These are phyloP conservation scores for Eriosoma lanigerum DNA, from an alignment of 1,140 invertebrate genomes.

Conservation along the genomic window DNA sequence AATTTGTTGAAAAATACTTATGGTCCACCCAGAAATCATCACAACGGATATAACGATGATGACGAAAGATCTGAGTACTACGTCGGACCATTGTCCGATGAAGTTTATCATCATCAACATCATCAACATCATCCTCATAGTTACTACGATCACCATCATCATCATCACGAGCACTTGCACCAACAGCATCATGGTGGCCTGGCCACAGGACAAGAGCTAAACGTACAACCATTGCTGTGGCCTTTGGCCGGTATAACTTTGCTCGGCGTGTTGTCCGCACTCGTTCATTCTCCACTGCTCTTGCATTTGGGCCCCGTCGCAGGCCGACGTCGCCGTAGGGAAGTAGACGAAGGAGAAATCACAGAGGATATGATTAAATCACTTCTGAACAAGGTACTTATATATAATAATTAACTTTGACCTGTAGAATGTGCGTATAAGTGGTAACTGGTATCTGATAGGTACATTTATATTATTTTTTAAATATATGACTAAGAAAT, in stretches of 20 bases:
- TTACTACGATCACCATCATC: not conserved
- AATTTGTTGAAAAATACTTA: not conserved
- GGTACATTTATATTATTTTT: too few species aligned
- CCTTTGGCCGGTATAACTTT: slow-evolving; percentile 76
- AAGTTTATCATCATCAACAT: not conserved
- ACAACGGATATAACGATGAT: not conserved
- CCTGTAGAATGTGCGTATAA: too few species aligned
- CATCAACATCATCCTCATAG: slow-evolving; percentile 25
- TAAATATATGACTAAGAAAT: too few species aligned
- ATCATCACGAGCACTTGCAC: slow-evolving; percentile 34
- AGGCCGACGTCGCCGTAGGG: slow-evolving; percentile 58
- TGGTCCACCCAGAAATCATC: not conserved
- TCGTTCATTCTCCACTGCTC: slow-evolving; percentile 74
- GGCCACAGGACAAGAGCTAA: slow-evolving; percentile 47
- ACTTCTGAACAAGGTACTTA: slow-evolving; percentile 9
- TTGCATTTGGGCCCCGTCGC: slow-evolving; percentile 72
- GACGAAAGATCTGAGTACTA: slow-evolving; percentile 3
- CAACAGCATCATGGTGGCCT: not conserved
- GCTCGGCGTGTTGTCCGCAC: slow-evolving; percentile 74
- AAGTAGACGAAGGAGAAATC: slow-evolving; percentile 40
- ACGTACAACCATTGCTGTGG: slow-evolving; percentile 62
- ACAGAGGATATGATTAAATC: not conserved
- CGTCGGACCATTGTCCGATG: not conserved
- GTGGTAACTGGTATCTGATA: too few species aligned
- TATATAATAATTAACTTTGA: too few species aligned